These are phyloP conservation scores for Periophthalmus magnuspinnatus DNA, from an alignment of 2,797 vertebrate species.

Conservation along the genomic window DNA sequence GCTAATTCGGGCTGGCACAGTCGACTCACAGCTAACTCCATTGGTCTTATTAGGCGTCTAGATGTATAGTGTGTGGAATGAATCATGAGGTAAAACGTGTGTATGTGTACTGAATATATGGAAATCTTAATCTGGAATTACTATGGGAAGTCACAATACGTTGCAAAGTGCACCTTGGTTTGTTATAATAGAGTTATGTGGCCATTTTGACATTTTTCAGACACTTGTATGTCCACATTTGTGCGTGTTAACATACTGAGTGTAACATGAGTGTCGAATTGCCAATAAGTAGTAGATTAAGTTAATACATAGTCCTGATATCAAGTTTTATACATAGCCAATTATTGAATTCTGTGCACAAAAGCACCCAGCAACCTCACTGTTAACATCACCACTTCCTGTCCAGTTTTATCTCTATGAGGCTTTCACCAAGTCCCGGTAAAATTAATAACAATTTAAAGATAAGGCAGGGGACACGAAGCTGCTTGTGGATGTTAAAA, in stretches of 20 bases:
- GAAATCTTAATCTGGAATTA: not conserved
- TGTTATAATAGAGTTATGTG: not conserved
- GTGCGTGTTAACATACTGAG: not conserved
- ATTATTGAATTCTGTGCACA: too few species aligned
- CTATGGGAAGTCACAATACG: not conserved
- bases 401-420: too few species aligned
- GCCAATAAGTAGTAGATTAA: not conserved
- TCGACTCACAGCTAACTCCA: constrained; percentile 54
- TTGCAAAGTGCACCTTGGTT: not conserved
- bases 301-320: too few species aligned
- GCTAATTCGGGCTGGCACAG: constrained; percentile 57
- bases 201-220: not conserved
- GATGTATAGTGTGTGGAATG: not conserved
- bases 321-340: too few species aligned
- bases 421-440: too few species aligned
- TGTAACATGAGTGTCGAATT: not conserved
- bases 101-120: not conserved
- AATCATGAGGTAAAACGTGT: not conserved
- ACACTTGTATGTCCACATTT: too few species aligned
- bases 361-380: too few species aligned
- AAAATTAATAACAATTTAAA: too few species aligned
- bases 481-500: too few species aligned
- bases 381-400: too few species aligned
- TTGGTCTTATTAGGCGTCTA: constrained; percentile 8
- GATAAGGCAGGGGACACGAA: too few species aligned